Evolutionary conservation across 2,888 invertebrate species (phyloP).

Genomic region (Volucella bombylans): DNA sequence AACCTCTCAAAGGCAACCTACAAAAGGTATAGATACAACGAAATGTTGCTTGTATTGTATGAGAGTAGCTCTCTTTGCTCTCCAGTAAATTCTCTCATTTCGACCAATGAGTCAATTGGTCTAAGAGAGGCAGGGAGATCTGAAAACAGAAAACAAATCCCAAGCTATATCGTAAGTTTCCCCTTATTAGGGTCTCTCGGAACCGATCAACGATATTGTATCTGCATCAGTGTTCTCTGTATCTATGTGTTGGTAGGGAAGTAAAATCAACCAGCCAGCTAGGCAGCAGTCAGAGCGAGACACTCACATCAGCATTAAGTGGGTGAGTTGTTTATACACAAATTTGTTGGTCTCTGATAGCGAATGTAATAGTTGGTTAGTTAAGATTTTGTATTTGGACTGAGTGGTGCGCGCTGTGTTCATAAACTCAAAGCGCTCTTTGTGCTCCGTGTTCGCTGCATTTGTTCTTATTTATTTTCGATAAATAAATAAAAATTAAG

Average conservation of each 20-base stretch:
- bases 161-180: conserved; percentile 30
- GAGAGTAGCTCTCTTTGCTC: background rate
- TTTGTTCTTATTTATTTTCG: conserved; percentile 30
- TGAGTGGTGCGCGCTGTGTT: conserved; percentile 63
- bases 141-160: background rate
- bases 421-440: conserved; percentile 58
- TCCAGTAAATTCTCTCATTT: conserved; percentile 23
- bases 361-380: conserved; percentile 63
- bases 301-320: conserved; percentile 49
- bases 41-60: conserved; percentile 5
- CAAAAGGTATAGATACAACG: background rate
- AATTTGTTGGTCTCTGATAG: conserved; percentile 68
- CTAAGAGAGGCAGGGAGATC: conserved; percentile 40
- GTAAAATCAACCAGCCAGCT: conserved; percentile 22
- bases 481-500: conserved; percentile 32
- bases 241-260: conserved; percentile 43
- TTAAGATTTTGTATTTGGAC: conserved; percentile 66
- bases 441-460: conserved; percentile 50
- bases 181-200: conserved; percentile 6
- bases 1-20: background rate
- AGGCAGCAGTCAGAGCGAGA: conserved; percentile 42
- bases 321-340: conserved; percentile 56
- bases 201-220: conserved; percentile 45
- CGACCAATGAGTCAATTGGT: conserved; percentile 48
- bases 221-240: background rate